These are phyloP conservation scores for Nephila pilipes DNA, from an alignment of 1,140 invertebrate species.

Conservation along the genomic window DNA sequence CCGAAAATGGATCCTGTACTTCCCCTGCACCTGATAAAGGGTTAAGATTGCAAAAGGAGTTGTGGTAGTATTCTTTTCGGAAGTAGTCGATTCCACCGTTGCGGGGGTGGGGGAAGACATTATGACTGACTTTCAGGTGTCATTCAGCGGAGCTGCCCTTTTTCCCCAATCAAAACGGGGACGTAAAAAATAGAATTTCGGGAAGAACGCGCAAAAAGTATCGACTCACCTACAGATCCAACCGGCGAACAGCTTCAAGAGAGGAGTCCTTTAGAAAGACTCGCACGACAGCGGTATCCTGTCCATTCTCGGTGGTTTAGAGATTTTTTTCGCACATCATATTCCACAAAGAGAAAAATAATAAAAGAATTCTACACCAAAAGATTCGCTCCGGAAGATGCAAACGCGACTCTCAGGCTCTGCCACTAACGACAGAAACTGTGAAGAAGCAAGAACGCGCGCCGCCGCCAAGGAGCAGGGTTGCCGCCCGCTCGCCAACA, in stretches of 20 bases:
- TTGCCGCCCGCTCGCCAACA: neutral
- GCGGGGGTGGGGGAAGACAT: neutral
- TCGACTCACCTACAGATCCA: neutral
- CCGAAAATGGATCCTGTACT: too few species aligned
- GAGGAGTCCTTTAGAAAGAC: neutral
- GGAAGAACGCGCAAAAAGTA: constrained; percentile 22
- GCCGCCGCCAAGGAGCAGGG: neutral
- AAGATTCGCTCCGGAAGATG: neutral
- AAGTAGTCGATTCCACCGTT: neutral
- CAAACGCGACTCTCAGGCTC: neutral
- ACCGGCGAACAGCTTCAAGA: neutral
- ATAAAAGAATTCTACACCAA: neutral
- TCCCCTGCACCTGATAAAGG: too few species aligned
- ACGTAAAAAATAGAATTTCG: constrained; percentile 14
- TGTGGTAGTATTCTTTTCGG: too few species aligned
- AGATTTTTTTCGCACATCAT: neutral
- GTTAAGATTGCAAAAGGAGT: too few species aligned
- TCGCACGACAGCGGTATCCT: neutral
- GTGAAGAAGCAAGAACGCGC: neutral
- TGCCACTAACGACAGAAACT: neutral
- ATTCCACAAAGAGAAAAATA: neutral
- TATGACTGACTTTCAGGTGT: constrained; percentile 24
- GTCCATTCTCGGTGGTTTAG: neutral
- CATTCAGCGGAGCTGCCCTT: constrained; percentile 16
- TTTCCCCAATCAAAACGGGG: neutral